These are phyloP conservation scores for Sisyra nigra DNA, from an alignment of 2,888 invertebrate species.

Conservation along the genomic window DNA sequence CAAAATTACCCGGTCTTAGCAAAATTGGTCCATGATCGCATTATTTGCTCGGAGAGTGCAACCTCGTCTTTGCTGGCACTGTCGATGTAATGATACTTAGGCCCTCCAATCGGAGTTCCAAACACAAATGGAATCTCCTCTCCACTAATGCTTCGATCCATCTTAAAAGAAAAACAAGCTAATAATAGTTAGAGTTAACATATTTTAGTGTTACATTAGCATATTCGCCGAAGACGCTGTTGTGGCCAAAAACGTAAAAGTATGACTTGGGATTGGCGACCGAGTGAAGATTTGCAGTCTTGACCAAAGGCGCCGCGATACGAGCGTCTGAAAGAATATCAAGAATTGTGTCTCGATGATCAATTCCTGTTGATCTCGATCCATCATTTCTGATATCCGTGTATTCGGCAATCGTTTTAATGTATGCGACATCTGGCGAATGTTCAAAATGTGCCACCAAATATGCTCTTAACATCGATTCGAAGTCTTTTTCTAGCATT, in stretches of 20 bases:
- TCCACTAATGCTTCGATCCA: conserved; percentile 62
- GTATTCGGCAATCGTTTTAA: conserved; percentile 46
- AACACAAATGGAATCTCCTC: conserved; percentile 80
- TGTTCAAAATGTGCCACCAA: conserved; percentile 63
- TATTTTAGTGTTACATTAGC: no score
- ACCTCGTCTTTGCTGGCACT: conserved; percentile 64
- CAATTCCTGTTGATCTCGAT: conserved; percentile 36
- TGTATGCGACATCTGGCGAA: conserved; percentile 49
- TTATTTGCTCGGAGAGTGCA: conserved; percentile 68
- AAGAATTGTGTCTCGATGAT: conserved; percentile 62
- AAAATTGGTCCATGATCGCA: conserved; percentile 83
- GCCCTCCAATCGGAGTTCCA: conserved; percentile 59
- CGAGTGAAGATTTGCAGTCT: conserved; percentile 61
- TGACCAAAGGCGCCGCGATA: conserved; percentile 65
- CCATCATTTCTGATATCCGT: conserved; percentile 27
- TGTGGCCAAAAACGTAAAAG: conserved; percentile 80
- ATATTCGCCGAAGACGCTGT: conserved; percentile 61
- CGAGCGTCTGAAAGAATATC: conserved; percentile 82
- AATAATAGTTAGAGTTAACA: no score
- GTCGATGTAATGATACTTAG: conserved; percentile 48
- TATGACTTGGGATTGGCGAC: conserved; percentile 60
- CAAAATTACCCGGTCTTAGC: conserved; percentile 68
- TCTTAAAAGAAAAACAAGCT: conserved; percentile 27
- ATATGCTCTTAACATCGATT: conserved; percentile 59
- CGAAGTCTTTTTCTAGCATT: conserved; percentile 55